phyloP scores from a whole-genome alignment of 2,113 vertebrate species.

The Nerophis lumbriciformis region DNA sequence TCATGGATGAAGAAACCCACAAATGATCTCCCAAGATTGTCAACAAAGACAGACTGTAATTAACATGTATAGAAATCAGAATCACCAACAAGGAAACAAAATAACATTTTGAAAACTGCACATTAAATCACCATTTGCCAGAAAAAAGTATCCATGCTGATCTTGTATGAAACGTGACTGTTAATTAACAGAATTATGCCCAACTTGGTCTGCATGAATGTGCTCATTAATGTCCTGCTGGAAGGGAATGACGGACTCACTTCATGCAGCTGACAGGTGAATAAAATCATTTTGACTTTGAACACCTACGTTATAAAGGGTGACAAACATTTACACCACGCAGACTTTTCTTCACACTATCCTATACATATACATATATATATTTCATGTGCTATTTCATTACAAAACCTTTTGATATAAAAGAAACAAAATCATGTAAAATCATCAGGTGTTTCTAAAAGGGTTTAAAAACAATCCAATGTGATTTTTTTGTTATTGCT shows the following conservation, averaged over 20 bases:
- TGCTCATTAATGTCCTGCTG: too few species aligned
- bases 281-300: neutral
- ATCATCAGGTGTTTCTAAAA: constrained; percentile 68
- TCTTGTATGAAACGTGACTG: too few species aligned
- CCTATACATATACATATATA: constrained; percentile 4
- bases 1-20: constrained; percentile 42
- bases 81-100: constrained; percentile 16
- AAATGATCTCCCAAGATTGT: constrained; percentile 58
- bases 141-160: neutral
- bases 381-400: constrained; percentile 56
- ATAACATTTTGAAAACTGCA: constrained; percentile 24
- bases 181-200: too few species aligned
- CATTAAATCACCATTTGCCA: constrained; percentile 11
- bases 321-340: constrained; percentile 47
- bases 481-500: constrained; percentile 65
- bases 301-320: constrained; percentile 28
- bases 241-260: neutral
- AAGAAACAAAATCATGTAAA: constrained; percentile 71
- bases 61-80: constrained; percentile 38
- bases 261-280: constrained; percentile 44
- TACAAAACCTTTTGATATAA: constrained; percentile 65
- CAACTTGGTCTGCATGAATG: too few species aligned
- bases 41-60: constrained; percentile 30
- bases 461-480: constrained; percentile 42
- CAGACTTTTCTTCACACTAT: constrained; percentile 42